Conservation (phyloP, 1,140 invertebrate species). For the Asbolus verrucosus region DNA sequence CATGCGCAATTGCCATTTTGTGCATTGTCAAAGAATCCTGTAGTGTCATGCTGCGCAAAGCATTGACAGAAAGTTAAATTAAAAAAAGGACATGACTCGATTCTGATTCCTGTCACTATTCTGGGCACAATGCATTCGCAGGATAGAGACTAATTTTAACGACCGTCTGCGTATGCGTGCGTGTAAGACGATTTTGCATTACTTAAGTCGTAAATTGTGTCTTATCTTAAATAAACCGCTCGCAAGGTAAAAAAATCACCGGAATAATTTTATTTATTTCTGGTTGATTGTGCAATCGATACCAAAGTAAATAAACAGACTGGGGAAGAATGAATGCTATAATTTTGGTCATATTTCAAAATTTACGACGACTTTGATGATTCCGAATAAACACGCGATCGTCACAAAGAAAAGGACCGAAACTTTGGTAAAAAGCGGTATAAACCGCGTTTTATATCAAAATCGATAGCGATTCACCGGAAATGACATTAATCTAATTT, state of each 20-base stretch:
- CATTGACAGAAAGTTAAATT: conserved; percentile 8
- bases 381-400: not conserved
- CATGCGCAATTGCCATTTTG: conserved; percentile 6
- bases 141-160: conserved; percentile 4
- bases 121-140: not conserved
- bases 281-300: not conserved
- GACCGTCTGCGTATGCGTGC: not conserved
- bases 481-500: no score
- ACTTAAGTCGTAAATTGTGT: conserved; percentile 24
- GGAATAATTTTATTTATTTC: no score
- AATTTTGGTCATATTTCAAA: not conserved
- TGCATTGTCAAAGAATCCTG: conserved; percentile 22
- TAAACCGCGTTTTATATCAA: no score
- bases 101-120: not conserved
- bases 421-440: no score
- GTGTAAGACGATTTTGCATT: not conserved
- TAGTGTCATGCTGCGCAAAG: conserved; percentile 34
- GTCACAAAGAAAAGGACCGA: not conserved
- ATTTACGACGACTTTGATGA: conserved; percentile 20
- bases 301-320: not conserved
- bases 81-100: conserved; percentile 1
- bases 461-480: no score
- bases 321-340: not conserved
- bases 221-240: conserved; percentile 27
- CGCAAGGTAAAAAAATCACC: conserved; percentile 23